Evolutionary conservation across 2,888 invertebrate genomes (phyloP).

Genomic region (Antheraea assamensis): DNA sequence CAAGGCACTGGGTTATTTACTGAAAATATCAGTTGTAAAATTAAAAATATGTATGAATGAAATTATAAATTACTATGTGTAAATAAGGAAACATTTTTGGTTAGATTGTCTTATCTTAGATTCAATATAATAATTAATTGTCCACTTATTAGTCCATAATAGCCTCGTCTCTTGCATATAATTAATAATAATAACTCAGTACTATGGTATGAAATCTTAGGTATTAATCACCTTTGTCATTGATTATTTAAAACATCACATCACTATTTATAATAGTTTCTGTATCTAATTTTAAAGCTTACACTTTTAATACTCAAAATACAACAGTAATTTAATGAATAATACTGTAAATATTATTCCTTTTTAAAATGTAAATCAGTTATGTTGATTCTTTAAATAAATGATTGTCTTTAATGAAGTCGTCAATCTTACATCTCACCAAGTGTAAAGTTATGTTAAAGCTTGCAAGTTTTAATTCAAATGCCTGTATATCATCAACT

Average conservation of each 20-base stretch:
- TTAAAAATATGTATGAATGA: slow-evolving; percentile 11
- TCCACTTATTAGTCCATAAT: slow-evolving; percentile 20
- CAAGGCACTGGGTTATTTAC: slow-evolving; percentile 50
- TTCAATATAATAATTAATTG: slow-evolving; percentile 3
- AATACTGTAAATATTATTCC: slow-evolving; percentile 23
- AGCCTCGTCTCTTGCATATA: slow-evolving; percentile 39
- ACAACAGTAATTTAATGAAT: slow-evolving; percentile 25
- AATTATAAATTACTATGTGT: neutral
- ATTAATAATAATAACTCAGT: slow-evolving; percentile 35
- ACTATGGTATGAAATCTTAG: slow-evolving; percentile 38
- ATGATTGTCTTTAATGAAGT: slow-evolving; percentile 82
- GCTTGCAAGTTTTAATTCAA: slow-evolving; percentile 59
- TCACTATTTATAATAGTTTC: neutral
- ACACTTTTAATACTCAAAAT: slow-evolving; percentile 19
- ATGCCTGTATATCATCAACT: slow-evolving; percentile 64
- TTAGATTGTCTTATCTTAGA: neutral
- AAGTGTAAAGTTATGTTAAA: slow-evolving; percentile 80
- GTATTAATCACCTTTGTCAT: slow-evolving; percentile 27
- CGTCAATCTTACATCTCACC: slow-evolving; percentile 82
- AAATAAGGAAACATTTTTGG: neutral
- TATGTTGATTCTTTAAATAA: slow-evolving; percentile 63
- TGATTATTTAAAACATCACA: neutral
- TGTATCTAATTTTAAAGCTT: slow-evolving; percentile 14
- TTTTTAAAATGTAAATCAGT: slow-evolving; percentile 18
- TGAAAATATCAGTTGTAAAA: slow-evolving; percentile 27